A percentile compares a stretch with the other conserved stretches of the same genome.
Conservation (phyloP, 2,113 vertebrate genomes). For the Caracal caracal region DNA sequence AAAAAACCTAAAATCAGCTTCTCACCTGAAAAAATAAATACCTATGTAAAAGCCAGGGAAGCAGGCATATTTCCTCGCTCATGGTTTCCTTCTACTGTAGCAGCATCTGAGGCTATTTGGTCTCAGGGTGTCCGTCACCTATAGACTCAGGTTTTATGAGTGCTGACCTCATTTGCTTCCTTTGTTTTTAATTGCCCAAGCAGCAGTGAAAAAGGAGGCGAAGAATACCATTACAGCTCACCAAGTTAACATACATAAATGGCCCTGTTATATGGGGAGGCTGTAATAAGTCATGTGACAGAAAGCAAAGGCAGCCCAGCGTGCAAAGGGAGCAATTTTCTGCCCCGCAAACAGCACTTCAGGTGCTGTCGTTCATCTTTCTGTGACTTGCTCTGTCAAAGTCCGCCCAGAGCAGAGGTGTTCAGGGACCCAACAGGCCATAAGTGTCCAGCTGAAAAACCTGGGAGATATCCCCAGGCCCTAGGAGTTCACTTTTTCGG, state of each 20-base stretch:
- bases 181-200: constrained; percentile 80
- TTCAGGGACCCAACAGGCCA: constrained; percentile 91
- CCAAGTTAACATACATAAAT: constrained; percentile 96
- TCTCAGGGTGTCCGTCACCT: constrained; percentile 33
- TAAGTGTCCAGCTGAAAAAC: constrained; percentile 92
- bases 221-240: constrained; percentile 77
- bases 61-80: constrained; percentile 55
- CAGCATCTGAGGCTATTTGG: constrained; percentile 63
- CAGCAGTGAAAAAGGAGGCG: constrained; percentile 59
- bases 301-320: constrained; percentile 86
- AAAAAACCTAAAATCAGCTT: constrained; percentile 8
- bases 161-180: constrained; percentile 79
- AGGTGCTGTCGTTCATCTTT: constrained; percentile 97
- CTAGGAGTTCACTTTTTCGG: constrained; percentile 92
- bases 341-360: constrained; percentile 94
- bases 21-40: constrained; percentile 59
- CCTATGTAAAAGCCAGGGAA: constrained; percentile 62
- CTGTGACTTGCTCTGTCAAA: constrained; percentile 94
- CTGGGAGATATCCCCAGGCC: constrained; percentile 92
- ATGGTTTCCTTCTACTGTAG: neutral
- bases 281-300: constrained; percentile 88
- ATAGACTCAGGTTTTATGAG: constrained; percentile 80
- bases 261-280: constrained; percentile 88
- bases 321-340: constrained; percentile 98
- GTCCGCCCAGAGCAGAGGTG: constrained; percentile 88